A percentile compares a stretch with the other conserved stretches of the same genome.
These are phyloP conservation scores for Ceuthmochares aereus DNA, from an alignment of 2,113 vertebrate species.

Conservation along the genomic window DNA sequence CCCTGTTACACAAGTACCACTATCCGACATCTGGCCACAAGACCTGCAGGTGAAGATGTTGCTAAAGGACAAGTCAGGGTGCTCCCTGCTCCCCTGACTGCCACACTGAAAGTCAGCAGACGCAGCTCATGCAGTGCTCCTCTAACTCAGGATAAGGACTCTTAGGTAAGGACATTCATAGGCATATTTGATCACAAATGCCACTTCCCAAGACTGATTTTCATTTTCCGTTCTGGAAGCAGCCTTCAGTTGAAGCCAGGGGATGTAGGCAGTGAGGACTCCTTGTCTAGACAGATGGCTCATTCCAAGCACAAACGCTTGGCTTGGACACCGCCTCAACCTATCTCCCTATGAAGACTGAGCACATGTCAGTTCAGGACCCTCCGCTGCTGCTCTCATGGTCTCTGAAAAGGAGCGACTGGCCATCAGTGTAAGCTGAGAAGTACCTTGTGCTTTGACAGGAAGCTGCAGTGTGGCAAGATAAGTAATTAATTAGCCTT, in stretches of 20 bases:
- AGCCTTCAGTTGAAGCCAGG: neutral
- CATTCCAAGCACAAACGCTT: neutral
- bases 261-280: neutral
- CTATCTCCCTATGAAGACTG: neutral
- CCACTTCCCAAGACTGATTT: neutral
- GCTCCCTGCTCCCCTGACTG: accelerated
- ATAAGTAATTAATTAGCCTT: conserved; percentile 74
- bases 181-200: neutral
- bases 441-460: conserved; percentile 18
- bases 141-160: neutral
- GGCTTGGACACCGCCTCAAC: neutral
- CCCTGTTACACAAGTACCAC: neutral
- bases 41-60: neutral
- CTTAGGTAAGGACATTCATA: neutral
- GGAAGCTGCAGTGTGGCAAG: conserved; percentile 49
- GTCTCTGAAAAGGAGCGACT: neutral
- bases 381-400: neutral
- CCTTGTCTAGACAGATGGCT: accelerated
- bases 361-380: neutral
- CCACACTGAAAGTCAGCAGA: accelerated
- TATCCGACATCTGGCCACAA: neutral
- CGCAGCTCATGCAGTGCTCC: neutral
- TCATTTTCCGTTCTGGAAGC: neutral
- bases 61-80: neutral
- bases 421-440: neutral